Conservation (phyloP, 1,140 invertebrate genomes). For the Mycetomoellerius zeteki region DNA sequence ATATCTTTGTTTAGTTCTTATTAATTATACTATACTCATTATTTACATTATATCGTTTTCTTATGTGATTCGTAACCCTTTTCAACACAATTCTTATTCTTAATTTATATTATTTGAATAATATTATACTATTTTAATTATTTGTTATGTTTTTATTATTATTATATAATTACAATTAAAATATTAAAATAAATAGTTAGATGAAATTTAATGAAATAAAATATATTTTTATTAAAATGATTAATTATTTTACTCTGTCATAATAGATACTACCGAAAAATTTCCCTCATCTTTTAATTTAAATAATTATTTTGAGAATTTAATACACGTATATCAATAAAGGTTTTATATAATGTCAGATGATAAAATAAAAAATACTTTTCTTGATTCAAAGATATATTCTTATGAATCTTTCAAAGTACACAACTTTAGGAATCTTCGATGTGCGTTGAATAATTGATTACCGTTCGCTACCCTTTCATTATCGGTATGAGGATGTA, state of each 20-base stretch:
- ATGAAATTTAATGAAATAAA: background rate
- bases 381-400: background rate
- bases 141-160: background rate
- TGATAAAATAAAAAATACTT: background rate
- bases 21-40: too few species aligned
- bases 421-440: background rate
- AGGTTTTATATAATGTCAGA: background rate
- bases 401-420: background rate
- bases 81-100: too few species aligned
- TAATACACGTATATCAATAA: background rate
- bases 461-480: background rate
- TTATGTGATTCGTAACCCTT: too few species aligned
- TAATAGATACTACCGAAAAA: background rate
- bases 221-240: background rate
- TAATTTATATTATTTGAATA: too few species aligned
- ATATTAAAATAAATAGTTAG: background rate
- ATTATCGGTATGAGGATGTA: slow-evolving; percentile 14
- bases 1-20: too few species aligned
- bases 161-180: background rate
- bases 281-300: background rate
- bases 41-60: too few species aligned
- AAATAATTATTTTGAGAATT: background rate
- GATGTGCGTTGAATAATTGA: slow-evolving; percentile 33
- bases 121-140: too few species aligned
- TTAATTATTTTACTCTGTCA: background rate